These are phyloP conservation scores for Nyctereutes procyonoides DNA, from an alignment of 2,113 vertebrate genomes.

Conservation along the genomic window DNA sequence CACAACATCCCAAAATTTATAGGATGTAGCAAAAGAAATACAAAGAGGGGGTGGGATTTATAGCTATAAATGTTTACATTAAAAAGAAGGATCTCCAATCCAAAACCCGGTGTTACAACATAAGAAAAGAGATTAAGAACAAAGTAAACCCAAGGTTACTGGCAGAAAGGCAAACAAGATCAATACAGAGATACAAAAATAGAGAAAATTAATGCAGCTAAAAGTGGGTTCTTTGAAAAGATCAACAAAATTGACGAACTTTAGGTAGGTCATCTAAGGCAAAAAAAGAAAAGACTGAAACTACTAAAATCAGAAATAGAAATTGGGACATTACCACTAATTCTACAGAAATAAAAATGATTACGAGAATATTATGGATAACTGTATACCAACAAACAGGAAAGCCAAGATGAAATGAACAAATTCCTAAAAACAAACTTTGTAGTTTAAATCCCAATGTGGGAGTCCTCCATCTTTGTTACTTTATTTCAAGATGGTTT, in stretches of 20 bases:
- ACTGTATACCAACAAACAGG: neutral
- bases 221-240: neutral
- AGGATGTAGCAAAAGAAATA: neutral
- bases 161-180: neutral
- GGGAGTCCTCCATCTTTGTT: neutral
- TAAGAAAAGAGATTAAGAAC: neutral
- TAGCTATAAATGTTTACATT: neutral
- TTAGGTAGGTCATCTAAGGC: neutral
- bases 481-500: neutral
- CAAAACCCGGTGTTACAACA: neutral
- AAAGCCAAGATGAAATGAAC: neutral
- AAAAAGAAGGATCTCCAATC: neutral
- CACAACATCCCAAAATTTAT: neutral
- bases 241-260: neutral
- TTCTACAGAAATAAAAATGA: constrained; percentile 2
- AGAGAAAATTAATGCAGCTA: neutral
- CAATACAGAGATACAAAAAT: neutral
- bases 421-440: neutral
- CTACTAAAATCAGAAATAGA: neutral
- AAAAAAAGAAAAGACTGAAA: neutral
- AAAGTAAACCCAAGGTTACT: neutral
- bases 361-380: neutral
- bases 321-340: neutral
- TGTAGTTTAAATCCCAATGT: neutral
- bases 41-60: neutral